Percentiles rank a stretch among this genome's conserved stretches.
Conservation (phyloP, 2,113 vertebrate genomes). For the Eptatretus burgeri region DNA sequence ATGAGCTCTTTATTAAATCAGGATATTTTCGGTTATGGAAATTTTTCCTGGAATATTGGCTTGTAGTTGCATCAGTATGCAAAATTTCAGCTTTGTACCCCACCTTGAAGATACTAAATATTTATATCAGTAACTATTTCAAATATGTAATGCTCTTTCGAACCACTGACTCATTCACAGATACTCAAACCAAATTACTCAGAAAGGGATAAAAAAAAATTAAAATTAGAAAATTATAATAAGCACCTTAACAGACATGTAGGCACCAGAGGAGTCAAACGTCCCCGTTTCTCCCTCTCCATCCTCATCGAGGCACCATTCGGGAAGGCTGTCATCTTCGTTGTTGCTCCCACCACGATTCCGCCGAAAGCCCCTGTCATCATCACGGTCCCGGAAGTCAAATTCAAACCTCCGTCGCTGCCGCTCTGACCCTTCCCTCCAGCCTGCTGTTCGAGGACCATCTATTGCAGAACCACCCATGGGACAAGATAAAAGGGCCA, state of each 20-base stretch:
- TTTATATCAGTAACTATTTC: too few relatives aligned
- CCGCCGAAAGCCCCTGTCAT: conserved; percentile 59
- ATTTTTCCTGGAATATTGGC: too few relatives aligned
- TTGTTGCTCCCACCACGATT: conserved; percentile 53
- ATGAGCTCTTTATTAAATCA: too few relatives aligned
- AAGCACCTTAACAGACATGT: conserved; percentile 57
- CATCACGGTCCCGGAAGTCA: conserved; percentile 53
- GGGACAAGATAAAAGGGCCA: conserved; percentile 9
- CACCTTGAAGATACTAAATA: too few relatives aligned
- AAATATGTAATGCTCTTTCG: too few relatives aligned
- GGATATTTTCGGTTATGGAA: too few relatives aligned
- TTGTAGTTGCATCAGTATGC: too few relatives aligned
- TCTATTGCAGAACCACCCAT: conserved; percentile 17
- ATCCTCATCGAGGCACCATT: conserved; percentile 76
- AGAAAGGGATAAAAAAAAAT: too few relatives aligned
- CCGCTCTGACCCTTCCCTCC: conserved; percentile 67
- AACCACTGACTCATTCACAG: too few relatives aligned
- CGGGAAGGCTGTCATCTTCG: conserved; percentile 73
- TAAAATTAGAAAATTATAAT: neutral
- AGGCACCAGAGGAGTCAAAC: conserved; percentile 83
- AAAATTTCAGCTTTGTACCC: too few relatives aligned
- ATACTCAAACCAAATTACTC: too few relatives aligned
- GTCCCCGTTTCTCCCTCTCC: conserved; percentile 89
- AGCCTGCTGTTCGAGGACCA: conserved; percentile 43
- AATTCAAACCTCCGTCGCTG: conserved; percentile 51